Percentiles rank a stretch among this genome's conserved stretches.
phyloP scores from a whole-genome alignment of 2,797 vertebrate species.

The Rhinatrema bivittatum region DNA sequence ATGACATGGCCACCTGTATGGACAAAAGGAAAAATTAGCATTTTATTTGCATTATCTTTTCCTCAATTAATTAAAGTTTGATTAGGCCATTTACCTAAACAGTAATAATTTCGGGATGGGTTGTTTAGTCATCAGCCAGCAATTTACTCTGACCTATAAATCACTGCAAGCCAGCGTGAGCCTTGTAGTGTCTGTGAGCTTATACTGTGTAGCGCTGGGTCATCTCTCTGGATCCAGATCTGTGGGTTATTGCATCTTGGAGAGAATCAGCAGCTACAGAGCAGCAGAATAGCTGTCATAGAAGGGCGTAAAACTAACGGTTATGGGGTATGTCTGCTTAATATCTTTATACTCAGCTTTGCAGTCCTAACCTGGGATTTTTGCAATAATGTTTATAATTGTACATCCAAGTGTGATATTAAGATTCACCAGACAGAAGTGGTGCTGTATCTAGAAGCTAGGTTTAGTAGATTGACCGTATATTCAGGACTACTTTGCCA shows the following conservation, averaged over 20 bases:
- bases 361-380: neutral
- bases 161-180: conserved; percentile 20
- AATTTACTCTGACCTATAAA: conserved; percentile 23
- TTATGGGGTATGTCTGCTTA: neutral
- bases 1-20: too few species aligned
- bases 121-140: conserved; percentile 20
- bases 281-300: neutral
- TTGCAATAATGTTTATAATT: neutral
- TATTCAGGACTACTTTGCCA: too few species aligned
- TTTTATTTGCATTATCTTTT: too few species aligned
- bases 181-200: conserved; percentile 7
- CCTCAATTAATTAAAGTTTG: conserved; percentile 18
- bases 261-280: conserved; percentile 10
- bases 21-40: too few species aligned
- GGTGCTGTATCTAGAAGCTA: conserved; percentile 7
- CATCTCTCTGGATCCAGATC: neutral
- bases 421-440: too few species aligned
- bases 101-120: conserved; percentile 10
- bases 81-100: conserved; percentile 27
- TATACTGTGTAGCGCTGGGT: conserved; percentile 11
- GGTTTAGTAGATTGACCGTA: too few species aligned
- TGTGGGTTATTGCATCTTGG: neutral
- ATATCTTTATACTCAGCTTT: neutral
- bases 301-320: conserved; percentile 3
- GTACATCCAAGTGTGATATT: conserved; percentile 8